Evolutionary conservation across 2,113 vertebrate species (phyloP), one percentile per base, ranked within the genome.

Genomic region (Todiramphus saurophagus): DNA sequence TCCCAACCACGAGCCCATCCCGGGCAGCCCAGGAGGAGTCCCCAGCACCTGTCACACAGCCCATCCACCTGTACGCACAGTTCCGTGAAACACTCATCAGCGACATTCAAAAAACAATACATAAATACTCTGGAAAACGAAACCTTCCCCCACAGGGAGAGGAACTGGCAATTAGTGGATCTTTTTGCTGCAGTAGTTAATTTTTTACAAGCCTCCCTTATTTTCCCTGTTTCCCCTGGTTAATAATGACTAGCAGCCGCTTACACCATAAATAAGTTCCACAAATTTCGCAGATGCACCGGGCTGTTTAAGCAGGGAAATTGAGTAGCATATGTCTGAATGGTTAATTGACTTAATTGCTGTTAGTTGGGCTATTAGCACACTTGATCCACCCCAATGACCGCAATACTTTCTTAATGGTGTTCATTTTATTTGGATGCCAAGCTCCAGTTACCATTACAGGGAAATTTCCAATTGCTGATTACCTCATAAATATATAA

Each of bases 261-360:
- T 86, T 78, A 48, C 69, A 20, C 97, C 88, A 74, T 97, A 95
- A 97, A 96, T 96, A 98, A 97, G 97, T 95, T 56, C 53, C 96
- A 94, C 82, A 67, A 81, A 96, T 96, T 96, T 98, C 95, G 76
- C 97, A 97, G 97, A 97, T 93, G 95, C 97, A 96, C 96, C 83
- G 69, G 97, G 97, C 98, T 96, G 91, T 96, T 97, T 94, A 89
- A 97, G 97, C 93, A 88, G 95, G 97, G 97, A 98, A 98, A 97
- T 95, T 96, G 97, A 98, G 98, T 97, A 97, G 97, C 98, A 98
- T 98, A 97, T 98, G 98, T 98, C 98, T 98, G 97, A 98, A 98
- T 97, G 97, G 98, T 98, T 98, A 98, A 98, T 98, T 98, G 98
- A 97, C 98, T 98, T 98, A 98, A 98, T 98, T 98, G 98, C 98